These are phyloP conservation scores for Sabatieria punctata DNA, from an alignment of 2,888 invertebrate species.

Conservation along the genomic window DNA sequence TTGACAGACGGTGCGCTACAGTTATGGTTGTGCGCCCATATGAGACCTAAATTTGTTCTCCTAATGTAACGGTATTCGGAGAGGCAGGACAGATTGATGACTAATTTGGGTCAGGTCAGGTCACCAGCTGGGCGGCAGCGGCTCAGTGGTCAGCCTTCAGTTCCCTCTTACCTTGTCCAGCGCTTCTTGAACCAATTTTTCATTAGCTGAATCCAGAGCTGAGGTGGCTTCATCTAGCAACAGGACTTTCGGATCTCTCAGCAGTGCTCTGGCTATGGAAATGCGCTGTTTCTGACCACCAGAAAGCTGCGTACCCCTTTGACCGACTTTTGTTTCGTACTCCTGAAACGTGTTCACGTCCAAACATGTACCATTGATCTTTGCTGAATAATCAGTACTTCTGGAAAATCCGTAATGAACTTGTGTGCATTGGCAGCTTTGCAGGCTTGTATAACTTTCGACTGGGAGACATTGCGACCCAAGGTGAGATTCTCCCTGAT, in stretches of 20 bases:
- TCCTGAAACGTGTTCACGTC: too few species aligned
- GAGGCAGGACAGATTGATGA: too few species aligned
- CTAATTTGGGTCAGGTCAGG: too few species aligned
- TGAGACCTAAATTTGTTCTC: too few species aligned
- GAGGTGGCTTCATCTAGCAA: constrained; percentile 45
- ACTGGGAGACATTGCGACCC: constrained; percentile 39
- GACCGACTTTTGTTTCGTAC: constrained; percentile 54
- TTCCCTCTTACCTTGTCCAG: neutral
- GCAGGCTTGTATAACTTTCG: constrained; percentile 25
- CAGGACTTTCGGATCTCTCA: constrained; percentile 43
- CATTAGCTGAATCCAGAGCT: constrained; percentile 55
- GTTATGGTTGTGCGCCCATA: neutral
- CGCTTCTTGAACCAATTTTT: constrained; percentile 32
- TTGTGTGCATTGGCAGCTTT: constrained; percentile 30
- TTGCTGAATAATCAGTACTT: too few species aligned
- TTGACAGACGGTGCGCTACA: neutral
- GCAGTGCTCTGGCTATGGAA: constrained; percentile 61
- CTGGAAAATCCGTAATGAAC: constrained; percentile 28
- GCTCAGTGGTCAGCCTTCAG: too few species aligned
- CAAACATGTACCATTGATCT: too few species aligned
- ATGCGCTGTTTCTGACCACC: constrained; percentile 76
- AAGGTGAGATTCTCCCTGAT: constrained; percentile 76
- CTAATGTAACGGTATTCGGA: too few species aligned
- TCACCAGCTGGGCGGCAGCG: too few species aligned
- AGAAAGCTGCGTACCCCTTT: constrained; percentile 55